A percentile compares a stretch with the other conserved stretches of the same genome.
Evolutionary conservation across 2,888 invertebrate species (phyloP).

Genomic region (Luperina nickerlii): DNA sequence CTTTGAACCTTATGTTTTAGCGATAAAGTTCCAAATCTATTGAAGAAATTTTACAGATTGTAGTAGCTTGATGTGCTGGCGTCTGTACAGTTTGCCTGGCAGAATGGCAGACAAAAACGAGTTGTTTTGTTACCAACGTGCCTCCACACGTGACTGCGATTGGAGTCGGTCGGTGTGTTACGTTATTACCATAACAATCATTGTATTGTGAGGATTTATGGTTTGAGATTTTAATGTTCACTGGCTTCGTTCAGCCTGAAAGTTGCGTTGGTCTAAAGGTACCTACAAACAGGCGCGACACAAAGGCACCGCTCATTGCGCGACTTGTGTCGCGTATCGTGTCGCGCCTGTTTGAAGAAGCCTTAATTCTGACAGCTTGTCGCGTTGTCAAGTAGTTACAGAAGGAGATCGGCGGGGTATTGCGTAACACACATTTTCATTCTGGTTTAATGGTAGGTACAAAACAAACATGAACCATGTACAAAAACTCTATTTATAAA

Average conservation of each 20-base stretch:
- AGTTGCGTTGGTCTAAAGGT: neutral
- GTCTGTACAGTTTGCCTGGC: conserved; percentile 11
- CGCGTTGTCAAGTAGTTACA: neutral
- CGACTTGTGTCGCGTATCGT: too few species aligned
- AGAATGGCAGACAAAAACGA: conserved; percentile 15
- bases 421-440: too few species aligned
- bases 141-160: conserved; percentile 54
- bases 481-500: too few species aligned
- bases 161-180: conserved; percentile 15
- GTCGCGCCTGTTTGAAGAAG: too few species aligned
- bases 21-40: too few species aligned
- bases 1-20: too few species aligned
- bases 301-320: too few species aligned
- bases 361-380: neutral
- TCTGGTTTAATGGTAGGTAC: too few species aligned
- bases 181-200: conserved; percentile 32
- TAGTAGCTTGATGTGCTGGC: too few species aligned
- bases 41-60: too few species aligned
- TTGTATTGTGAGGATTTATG: conserved; percentile 36
- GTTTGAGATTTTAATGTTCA: conserved; percentile 30
- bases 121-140: conserved; percentile 42
- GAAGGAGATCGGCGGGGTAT: neutral
- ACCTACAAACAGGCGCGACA: too few species aligned
- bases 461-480: too few species aligned
- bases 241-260: conserved; percentile 21